Conservation (phyloP, 2,113 vertebrate species). For the Chaetops frenatus region DNA sequence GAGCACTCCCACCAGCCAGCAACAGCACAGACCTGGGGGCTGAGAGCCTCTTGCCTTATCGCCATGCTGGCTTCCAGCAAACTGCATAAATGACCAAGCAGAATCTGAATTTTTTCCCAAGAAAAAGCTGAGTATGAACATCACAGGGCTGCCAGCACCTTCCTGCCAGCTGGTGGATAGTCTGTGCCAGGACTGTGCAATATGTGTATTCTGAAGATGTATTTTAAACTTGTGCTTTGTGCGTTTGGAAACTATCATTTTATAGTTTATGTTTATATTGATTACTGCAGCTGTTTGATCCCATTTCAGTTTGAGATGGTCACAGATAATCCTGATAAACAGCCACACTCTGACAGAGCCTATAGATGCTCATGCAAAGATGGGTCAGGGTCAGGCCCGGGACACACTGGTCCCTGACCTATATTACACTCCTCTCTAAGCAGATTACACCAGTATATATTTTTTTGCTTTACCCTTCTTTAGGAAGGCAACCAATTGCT, state of each 20-base stretch:
- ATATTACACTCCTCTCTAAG: background rate
- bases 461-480: background rate
- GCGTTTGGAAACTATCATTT: background rate
- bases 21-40: background rate
- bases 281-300: constrained; percentile 35
- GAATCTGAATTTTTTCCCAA: background rate
- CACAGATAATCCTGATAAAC: constrained; percentile 19
- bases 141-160: background rate
- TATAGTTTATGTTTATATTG: background rate
- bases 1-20: background rate
- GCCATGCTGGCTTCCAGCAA: background rate
- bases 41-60: background rate
- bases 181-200: background rate
- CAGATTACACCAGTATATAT: background rate
- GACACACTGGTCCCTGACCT: constrained; percentile 10
- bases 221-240: background rate
- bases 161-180: constrained; percentile 10
- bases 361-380: background rate
- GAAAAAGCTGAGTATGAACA: background rate
- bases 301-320: background rate
- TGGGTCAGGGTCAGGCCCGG: background rate
- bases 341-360: background rate
- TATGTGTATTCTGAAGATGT: background rate
- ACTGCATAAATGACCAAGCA: background rate
- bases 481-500: background rate